A percentile compares a stretch with the other conserved stretches of the same genome.
These are phyloP conservation scores for Zophobas morio DNA, from an alignment of 1,140 invertebrate species.

Conservation along the genomic window DNA sequence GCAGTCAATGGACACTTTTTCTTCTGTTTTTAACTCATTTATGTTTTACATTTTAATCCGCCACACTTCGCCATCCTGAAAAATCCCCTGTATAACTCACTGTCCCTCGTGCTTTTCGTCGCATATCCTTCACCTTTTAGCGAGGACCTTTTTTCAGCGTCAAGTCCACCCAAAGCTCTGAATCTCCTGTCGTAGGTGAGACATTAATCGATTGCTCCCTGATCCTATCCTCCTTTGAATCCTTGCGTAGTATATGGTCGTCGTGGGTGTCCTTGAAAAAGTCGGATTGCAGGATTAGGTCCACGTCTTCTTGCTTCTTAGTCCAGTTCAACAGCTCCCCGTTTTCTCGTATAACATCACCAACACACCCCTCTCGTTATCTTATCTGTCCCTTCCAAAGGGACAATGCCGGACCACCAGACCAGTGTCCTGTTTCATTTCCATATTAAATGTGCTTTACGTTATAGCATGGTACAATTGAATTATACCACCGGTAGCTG, in stretches of 20 bases:
- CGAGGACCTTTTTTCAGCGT: neutral
- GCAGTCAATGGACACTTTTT: too few relatives aligned
- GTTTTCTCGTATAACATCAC: slow-evolving; percentile 5
- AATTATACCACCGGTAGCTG: neutral
- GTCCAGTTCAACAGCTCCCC: slow-evolving; percentile 9
- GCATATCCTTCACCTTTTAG: neutral
- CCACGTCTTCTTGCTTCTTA: slow-evolving; percentile 8
- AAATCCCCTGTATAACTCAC: too few relatives aligned
- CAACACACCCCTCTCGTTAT: slow-evolving; percentile 15
- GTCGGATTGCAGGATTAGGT: slow-evolving; percentile 18
- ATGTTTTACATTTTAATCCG: neutral
- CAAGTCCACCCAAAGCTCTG: neutral
- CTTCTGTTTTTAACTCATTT: neutral
- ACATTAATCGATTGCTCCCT: slow-evolving; percentile 1
- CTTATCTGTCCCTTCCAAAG: neutral
- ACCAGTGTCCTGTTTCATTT: slow-evolving; percentile 5
- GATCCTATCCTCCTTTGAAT: slow-evolving; percentile 13
- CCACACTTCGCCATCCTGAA: neutral
- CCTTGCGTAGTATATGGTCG: slow-evolving; percentile 1
- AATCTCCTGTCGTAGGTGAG: neutral
- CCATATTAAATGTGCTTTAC: neutral
- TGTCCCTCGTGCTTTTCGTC: slow-evolving; percentile 1
- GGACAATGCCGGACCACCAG: neutral
- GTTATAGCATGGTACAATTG: slow-evolving; percentile 6
- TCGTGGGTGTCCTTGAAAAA: slow-evolving; percentile 25